Percentiles rank a stretch among this genome's conserved stretches.
Conservation (phyloP, 2,797 vertebrate genomes). For the Coregonus sp. region DNA sequence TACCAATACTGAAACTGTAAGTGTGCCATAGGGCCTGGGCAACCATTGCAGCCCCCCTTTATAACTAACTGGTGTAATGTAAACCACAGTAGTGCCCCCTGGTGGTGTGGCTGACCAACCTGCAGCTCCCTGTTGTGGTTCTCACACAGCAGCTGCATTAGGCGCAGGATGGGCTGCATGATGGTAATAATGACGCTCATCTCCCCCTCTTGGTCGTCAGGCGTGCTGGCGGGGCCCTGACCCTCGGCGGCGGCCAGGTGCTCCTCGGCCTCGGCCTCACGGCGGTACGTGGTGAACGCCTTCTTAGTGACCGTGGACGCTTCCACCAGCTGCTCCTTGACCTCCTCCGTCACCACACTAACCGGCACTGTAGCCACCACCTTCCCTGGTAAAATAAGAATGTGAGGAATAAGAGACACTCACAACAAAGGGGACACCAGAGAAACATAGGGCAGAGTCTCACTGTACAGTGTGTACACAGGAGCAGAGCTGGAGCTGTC, state of each 20-base stretch:
- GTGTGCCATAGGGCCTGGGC: neutral
- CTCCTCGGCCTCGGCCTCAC: conserved; percentile 90
- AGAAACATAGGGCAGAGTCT: neutral
- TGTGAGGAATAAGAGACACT: neutral
- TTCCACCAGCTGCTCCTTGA: conserved; percentile 91
- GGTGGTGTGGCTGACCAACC: conserved; percentile 56
- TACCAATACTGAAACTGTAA: conserved; percentile 10
- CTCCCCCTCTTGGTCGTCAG: conserved; percentile 91
- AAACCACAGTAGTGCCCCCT: neutral
- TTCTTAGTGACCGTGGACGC: conserved; percentile 90
- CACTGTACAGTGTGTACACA: neutral
- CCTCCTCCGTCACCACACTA: conserved; percentile 88
- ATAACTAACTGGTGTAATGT: neutral
- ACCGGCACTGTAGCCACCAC: conserved; percentile 75
- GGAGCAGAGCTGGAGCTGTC: neutral
- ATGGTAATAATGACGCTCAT: conserved; percentile 97
- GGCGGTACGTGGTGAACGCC: conserved; percentile 85
- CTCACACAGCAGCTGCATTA: conserved; percentile 96
- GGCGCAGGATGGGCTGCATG: conserved; percentile 97
- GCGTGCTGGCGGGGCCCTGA: conserved; percentile 66
- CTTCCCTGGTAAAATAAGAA: conserved; percentile 70
- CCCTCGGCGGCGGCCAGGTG: conserved; percentile 82
- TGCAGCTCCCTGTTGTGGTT: conserved; percentile 98
- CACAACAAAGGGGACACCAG: neutral
- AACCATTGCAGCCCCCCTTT: neutral